Evolutionary conservation across 2,888 invertebrate species (phyloP).

Genomic region (Philhelius pedissequus): DNA sequence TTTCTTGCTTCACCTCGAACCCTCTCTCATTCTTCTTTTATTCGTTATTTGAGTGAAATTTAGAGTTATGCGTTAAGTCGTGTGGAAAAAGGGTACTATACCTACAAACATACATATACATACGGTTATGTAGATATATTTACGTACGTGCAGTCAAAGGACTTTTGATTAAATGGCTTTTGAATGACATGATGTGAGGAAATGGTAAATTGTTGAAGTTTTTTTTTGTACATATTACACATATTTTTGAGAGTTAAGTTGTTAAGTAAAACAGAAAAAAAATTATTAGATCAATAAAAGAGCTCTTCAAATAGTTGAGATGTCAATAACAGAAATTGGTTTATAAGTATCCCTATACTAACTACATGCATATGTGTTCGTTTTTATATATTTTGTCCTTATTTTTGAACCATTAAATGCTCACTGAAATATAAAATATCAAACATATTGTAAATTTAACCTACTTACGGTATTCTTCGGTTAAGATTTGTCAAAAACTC

Average conservation of each 20-base stretch:
- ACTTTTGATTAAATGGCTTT: slow-evolving; percentile 1
- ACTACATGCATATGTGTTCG: no score
- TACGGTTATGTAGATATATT: no score
- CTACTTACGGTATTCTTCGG: neutral
- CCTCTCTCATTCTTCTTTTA: neutral
- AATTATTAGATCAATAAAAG: neutral
- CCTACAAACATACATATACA: no score
- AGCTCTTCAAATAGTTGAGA: neutral
- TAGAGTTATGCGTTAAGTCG: neutral
- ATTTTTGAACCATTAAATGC: neutral
- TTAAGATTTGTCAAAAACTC: neutral
- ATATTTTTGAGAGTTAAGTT: neutral
- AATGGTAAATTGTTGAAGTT: slow-evolving; percentile 3
- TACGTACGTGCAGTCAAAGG: slow-evolving; percentile 13
- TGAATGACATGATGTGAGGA: neutral
- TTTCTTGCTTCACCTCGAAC: neutral
- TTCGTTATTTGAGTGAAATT: neutral
- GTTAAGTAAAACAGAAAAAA: neutral
- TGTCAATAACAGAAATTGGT: neutral
- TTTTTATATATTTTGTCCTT: no score
- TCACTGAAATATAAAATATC: neutral
- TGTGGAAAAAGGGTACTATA: slow-evolving; percentile 5
- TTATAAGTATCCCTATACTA: neutral
- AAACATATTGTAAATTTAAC: neutral
- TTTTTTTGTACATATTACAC: neutral